Percentiles rank a stretch among this genome's conserved stretches.
Evolutionary conservation across 2,888 invertebrate species (phyloP).

Genomic region (Chromoteleia sp.): DNA sequence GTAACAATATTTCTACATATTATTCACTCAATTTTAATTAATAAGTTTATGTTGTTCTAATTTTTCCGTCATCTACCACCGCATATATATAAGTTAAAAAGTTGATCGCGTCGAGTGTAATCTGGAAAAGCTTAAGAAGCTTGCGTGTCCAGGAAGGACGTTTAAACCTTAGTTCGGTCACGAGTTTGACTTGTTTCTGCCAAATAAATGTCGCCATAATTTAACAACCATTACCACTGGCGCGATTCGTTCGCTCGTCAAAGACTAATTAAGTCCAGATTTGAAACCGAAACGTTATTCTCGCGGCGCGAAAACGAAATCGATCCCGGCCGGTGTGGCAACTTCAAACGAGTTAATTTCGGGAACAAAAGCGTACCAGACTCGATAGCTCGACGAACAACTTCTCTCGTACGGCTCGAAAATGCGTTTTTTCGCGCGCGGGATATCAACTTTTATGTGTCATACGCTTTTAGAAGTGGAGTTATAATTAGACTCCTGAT

Average conservation of each 20-base stretch:
- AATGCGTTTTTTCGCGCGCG: slow-evolving; percentile 39
- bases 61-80: no score
- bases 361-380: slow-evolving; percentile 19
- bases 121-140: slow-evolving; percentile 11
- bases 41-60: no score
- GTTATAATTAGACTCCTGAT: slow-evolving; percentile 65
- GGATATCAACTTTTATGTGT: slow-evolving; percentile 54
- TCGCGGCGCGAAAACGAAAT: slow-evolving; percentile 17
- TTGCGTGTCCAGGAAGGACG: slow-evolving; percentile 1
- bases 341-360: slow-evolving; percentile 58
- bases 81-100: slow-evolving; percentile 21
- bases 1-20: no score
- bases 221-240: not conserved
- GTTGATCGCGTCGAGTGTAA: slow-evolving; percentile 11
- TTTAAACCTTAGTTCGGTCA: not conserved
- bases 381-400: slow-evolving; percentile 42
- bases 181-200: slow-evolving; percentile 20
- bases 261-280: slow-evolving; percentile 53
- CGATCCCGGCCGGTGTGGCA: slow-evolving; percentile 7
- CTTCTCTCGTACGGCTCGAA: slow-evolving; percentile 1
- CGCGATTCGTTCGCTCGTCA: not conserved
- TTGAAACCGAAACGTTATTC: slow-evolving; percentile 28
- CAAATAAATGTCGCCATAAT: slow-evolving; percentile 29
- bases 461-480: slow-evolving; percentile 44
- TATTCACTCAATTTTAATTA: no score